Percentiles rank a stretch among this genome's conserved stretches.
Evolutionary conservation across 1,140 invertebrate species (phyloP).

Genomic region (Drosophila triauraria): DNA sequence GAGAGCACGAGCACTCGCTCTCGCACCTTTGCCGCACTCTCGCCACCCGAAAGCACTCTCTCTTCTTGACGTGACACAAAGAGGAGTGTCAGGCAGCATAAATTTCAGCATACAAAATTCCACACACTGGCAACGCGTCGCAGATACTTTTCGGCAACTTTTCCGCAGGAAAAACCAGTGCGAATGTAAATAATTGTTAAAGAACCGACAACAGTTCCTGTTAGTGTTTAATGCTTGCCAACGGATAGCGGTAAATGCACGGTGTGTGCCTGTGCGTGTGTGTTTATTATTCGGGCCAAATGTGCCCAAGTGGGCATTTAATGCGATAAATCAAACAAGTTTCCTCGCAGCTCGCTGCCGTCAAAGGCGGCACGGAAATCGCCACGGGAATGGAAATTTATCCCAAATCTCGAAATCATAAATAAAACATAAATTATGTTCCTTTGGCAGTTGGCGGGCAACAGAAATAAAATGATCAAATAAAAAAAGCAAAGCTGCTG

Average conservation of each 20-base stretch:
- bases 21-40: conserved; percentile 10
- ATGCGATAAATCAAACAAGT: conserved; percentile 81
- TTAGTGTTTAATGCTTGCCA: conserved; percentile 62
- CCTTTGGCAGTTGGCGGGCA: conserved; percentile 64
- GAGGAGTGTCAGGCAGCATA: conserved; percentile 81
- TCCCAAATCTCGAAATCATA: conserved; percentile 62
- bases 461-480: conserved; percentile 69
- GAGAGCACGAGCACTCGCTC: conserved; percentile 29
- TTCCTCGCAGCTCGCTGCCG: conserved; percentile 41
- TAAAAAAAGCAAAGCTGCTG: conserved; percentile 43
- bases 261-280: conserved; percentile 24
- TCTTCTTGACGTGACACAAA: conserved; percentile 66
- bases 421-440: conserved; percentile 83
- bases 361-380: conserved; percentile 31
- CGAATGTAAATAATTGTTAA: conserved; percentile 72
- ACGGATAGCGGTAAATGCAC: conserved; percentile 59
- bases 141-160: conserved; percentile 77
- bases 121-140: conserved; percentile 72
- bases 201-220: conserved; percentile 65
- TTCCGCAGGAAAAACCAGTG: conserved; percentile 72
- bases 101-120: conserved; percentile 81
- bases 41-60: conserved; percentile 18
- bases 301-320: conserved; percentile 62
- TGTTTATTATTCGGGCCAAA: conserved; percentile 39
- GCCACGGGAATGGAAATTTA: conserved; percentile 54